Evolutionary conservation across 2,113 vertebrate genomes (phyloP).

Genomic region (Gymnocephalus cernua): DNA sequence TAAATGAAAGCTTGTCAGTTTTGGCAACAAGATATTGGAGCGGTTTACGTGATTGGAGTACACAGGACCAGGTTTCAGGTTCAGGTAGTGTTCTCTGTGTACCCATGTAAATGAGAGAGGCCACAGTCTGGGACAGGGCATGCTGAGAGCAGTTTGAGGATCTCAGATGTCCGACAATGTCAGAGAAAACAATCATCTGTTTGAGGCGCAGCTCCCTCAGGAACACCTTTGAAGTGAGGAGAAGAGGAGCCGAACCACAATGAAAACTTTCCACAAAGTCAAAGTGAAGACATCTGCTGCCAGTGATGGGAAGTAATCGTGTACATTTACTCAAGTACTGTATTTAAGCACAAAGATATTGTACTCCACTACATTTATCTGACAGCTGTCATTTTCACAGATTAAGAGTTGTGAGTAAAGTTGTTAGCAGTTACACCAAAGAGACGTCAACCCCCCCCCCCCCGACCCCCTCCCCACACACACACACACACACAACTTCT

Average conservation of each 20-base stretch:
- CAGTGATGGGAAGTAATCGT: slow-evolving; percentile 2
- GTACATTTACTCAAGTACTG: background rate
- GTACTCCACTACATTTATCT: too few relatives aligned
- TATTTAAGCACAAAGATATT: background rate
- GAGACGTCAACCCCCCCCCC: background rate
- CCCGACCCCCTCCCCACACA: too few relatives aligned
- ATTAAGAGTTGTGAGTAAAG: too few relatives aligned
- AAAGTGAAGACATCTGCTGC: slow-evolving; percentile 27
- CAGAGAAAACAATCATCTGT: slow-evolving; percentile 68
- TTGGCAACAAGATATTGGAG: slow-evolving; percentile 74
- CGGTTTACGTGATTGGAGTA: slow-evolving; percentile 61
- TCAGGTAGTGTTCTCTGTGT: slow-evolving; percentile 48
- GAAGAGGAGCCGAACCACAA: slow-evolving; percentile 29
- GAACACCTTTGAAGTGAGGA: slow-evolving; percentile 68
- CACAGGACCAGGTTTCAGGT: slow-evolving; percentile 66
- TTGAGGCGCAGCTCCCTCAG: slow-evolving; percentile 61
- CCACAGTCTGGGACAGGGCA: slow-evolving; percentile 57
- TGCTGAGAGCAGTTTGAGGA: slow-evolving; percentile 45
- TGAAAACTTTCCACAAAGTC: slow-evolving; percentile 56
- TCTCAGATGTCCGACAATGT: slow-evolving; percentile 80
- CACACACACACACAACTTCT: too few relatives aligned
- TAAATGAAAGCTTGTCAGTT: slow-evolving; percentile 75
- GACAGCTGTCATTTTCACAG: background rate
- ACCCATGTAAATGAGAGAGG: slow-evolving; percentile 73
- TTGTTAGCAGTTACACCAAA: too few relatives aligned